phyloP scores from a whole-genome alignment of 2,113 vertebrate species.

The Python bivittatus region DNA sequence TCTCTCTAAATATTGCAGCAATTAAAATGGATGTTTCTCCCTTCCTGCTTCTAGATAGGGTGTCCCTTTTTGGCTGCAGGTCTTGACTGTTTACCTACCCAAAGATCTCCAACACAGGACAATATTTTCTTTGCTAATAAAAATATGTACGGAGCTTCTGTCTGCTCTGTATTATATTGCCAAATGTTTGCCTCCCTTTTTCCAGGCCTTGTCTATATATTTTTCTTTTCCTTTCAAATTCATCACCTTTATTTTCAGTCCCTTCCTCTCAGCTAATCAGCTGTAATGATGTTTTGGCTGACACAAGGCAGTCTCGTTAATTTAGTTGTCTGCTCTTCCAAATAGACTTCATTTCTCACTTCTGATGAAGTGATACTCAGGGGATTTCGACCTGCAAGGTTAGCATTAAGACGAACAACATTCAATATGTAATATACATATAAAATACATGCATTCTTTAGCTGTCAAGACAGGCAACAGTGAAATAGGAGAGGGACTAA shows the following conservation, averaged over 20 bases:
- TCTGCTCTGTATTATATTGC: background rate
- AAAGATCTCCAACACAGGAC: background rate
- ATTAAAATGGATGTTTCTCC: constrained; percentile 25
- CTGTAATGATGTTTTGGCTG: constrained; percentile 28
- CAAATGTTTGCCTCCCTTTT: background rate
- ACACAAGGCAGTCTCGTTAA: constrained; percentile 18
- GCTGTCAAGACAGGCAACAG: background rate
- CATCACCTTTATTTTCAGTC: constrained; percentile 32
- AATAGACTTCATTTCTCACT: constrained; percentile 13
- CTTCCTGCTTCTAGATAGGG: background rate
- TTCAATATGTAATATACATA: background rate
- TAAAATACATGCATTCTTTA: background rate
- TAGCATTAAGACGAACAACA: background rate
- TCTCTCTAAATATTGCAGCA: constrained; percentile 2
- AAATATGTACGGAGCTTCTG: constrained; percentile 3
- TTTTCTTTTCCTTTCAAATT: constrained; percentile 16
- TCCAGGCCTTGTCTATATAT: background rate
- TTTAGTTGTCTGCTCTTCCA: background rate
- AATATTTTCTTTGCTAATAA: background rate
- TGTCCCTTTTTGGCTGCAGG: background rate
- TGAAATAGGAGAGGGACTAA: background rate
- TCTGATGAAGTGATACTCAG: constrained; percentile 31
- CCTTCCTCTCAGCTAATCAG: constrained; percentile 26
- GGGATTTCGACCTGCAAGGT: constrained; percentile 25
- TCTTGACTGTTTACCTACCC: constrained; percentile 18